phyloP scores from a whole-genome alignment of 2,113 vertebrate genomes.

The Electrona antarctica region DNA sequence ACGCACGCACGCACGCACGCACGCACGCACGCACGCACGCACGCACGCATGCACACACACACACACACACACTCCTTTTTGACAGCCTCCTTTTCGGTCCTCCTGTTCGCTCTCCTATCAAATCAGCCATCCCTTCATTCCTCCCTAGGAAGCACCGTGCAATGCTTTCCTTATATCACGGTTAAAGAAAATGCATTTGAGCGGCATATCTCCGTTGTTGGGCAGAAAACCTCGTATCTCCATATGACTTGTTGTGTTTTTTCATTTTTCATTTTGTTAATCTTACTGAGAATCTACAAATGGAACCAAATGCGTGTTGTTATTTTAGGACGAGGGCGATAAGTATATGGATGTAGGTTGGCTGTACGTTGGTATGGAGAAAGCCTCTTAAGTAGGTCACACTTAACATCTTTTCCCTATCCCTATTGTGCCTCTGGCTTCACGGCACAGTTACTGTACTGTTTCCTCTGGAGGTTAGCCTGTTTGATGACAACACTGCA shows the following conservation, averaged over 20 bases:
- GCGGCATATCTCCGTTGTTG: neutral
- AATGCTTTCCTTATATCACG: slow-evolving; percentile 23
- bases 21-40: neutral
- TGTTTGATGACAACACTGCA: neutral
- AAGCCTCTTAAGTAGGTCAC: slow-evolving; percentile 48
- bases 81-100: neutral
- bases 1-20: neutral
- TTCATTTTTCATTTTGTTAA: no score
- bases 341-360: neutral
- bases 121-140: slow-evolving; percentile 16
- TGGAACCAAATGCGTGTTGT: slow-evolving; percentile 9
- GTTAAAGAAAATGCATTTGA: slow-evolving; percentile 1
- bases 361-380: slow-evolving; percentile 36
- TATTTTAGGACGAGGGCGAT: neutral
- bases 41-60: neutral
- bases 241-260: no score
- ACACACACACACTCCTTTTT: neutral
- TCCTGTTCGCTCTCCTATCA: slow-evolving; percentile 2
- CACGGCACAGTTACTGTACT: neutral
- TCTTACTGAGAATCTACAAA: no score
- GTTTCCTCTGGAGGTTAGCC: neutral
- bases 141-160: slow-evolving; percentile 9
- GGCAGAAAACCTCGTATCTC: no score
- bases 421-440: slow-evolving; percentile 4
- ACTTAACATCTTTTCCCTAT: neutral